Conservation (phyloP, 1,140 invertebrate species). For the Achatina immaculata region DNA sequence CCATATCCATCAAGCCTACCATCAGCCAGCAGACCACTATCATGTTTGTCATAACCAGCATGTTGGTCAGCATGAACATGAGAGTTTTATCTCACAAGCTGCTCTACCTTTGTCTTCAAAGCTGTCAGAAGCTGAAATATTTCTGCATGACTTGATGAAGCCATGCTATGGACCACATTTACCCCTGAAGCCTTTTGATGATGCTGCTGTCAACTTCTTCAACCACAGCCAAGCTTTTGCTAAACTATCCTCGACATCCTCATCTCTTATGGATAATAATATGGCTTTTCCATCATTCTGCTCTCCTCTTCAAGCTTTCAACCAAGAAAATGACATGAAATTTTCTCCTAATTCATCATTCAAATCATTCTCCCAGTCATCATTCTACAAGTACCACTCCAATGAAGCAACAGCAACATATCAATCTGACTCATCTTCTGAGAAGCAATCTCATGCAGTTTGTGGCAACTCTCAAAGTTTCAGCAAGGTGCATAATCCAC, state of each 20-base stretch:
- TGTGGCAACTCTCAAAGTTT: conserved; percentile 9
- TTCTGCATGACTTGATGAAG: conserved; percentile 6
- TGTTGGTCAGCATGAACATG: not conserved
- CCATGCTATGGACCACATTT: not conserved
- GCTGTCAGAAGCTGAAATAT: not conserved
- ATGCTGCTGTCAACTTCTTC: conserved; percentile 31
- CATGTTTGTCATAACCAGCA: conserved; percentile 5
- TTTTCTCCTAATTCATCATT: not conserved
- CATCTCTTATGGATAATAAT: conserved; percentile 11
- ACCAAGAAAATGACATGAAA: not conserved
- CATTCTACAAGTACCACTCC: conserved; percentile 19
- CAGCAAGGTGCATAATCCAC: not conserved
- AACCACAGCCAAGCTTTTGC: conserved; percentile 38
- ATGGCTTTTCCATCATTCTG: not conserved
- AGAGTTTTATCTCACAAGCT: conserved; percentile 1
- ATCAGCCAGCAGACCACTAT: not conserved
- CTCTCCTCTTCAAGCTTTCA: conserved; percentile 6
- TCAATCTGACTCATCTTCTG: not conserved
- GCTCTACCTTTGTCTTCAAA: conserved; percentile 9
- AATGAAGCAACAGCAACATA: conserved; percentile 13
- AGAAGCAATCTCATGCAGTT: not conserved
- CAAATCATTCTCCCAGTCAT: conserved; percentile 18
- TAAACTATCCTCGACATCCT: conserved; percentile 15
- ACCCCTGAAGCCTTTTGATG: conserved; percentile 27
- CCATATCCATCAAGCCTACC: not conserved